These are phyloP conservation scores for Alentia gelatinosa DNA, from an alignment of 2,888 invertebrate genomes.

Conservation along the genomic window DNA sequence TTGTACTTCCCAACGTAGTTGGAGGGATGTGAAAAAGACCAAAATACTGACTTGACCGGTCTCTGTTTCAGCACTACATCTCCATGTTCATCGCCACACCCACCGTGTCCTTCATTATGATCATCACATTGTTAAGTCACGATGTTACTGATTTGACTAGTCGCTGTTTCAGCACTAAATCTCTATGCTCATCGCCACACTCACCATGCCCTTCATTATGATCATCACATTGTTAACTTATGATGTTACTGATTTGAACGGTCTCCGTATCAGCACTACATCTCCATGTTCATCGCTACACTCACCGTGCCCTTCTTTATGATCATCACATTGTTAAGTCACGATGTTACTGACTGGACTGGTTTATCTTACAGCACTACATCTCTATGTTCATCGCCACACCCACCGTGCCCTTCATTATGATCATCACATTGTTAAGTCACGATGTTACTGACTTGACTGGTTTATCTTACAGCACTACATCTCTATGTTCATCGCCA, in stretches of 20 bases:
- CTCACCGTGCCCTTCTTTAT: slow-evolving; percentile 92
- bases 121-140: too few relatives aligned
- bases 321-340: too few relatives aligned
- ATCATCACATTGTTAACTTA: too few relatives aligned
- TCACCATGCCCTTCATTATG: slow-evolving; percentile 89
- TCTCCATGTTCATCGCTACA: slow-evolving; percentile 89
- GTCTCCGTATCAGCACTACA: slow-evolving; percentile 78
- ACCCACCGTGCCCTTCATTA: slow-evolving; percentile 91
- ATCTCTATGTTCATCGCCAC: slow-evolving; percentile 89
- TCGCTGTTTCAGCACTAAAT: slow-evolving; percentile 75
- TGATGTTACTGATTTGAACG: too few relatives aligned
- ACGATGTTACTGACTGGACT: too few relatives aligned
- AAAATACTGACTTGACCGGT: too few relatives aligned
- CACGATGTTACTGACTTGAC: too few relatives aligned
- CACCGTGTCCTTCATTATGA: slow-evolving; percentile 89
- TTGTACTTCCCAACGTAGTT: too few relatives aligned
- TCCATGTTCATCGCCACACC: slow-evolving; percentile 91
- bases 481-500: slow-evolving; percentile 88
- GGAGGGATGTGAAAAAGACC: too few relatives aligned
- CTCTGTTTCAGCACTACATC: slow-evolving; percentile 73
- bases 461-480: slow-evolving; percentile 77
- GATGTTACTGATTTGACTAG: too few relatives aligned
- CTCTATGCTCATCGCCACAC: slow-evolving; percentile 90
- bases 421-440: too few relatives aligned
- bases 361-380: slow-evolving; percentile 73